Conservation (phyloP, 2,888 invertebrate genomes). For the Odontothrips loti region DNA sequence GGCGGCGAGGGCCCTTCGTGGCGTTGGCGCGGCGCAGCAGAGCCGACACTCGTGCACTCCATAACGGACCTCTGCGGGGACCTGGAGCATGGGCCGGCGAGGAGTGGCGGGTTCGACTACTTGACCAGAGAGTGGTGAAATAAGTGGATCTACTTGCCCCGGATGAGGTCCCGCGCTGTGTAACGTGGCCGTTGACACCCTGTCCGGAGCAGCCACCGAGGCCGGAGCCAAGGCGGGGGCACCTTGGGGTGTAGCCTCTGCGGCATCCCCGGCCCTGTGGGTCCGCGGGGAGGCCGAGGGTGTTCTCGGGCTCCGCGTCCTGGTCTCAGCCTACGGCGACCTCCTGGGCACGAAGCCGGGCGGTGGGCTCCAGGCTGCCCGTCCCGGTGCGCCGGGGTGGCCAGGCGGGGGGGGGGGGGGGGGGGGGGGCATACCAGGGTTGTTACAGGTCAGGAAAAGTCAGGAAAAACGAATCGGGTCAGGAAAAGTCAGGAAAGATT, state of each 20-base stretch:
- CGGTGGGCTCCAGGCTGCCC: neutral
- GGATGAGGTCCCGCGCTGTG: neutral
- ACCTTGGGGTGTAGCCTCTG: neutral
- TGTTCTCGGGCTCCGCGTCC: neutral
- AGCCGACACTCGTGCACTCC: neutral
- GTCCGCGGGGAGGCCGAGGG: neutral
- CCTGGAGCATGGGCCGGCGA: neutral
- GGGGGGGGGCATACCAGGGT: too few relatives aligned
- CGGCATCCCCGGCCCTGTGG: neutral
- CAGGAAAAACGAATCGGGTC: too few relatives aligned
- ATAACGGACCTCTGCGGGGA: neutral
- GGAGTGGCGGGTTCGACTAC: neutral
- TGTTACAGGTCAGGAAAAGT: too few relatives aligned
- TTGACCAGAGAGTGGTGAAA: neutral
- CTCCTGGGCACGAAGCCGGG: neutral
- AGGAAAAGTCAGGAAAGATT: too few relatives aligned
- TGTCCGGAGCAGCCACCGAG: neutral
- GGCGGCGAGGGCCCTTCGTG: neutral
- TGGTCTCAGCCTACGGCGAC: too few relatives aligned
- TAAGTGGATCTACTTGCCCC: neutral
- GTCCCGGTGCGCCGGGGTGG: neutral
- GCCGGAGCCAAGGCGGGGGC: neutral
- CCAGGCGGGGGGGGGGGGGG: neutral
- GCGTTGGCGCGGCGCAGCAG: neutral
- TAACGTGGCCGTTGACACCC: slow-evolving; percentile 2